Base-by-base conservation (phyloP, 1,140 invertebrate genomes). In the Dendroctonus ponderosae region DNA sequence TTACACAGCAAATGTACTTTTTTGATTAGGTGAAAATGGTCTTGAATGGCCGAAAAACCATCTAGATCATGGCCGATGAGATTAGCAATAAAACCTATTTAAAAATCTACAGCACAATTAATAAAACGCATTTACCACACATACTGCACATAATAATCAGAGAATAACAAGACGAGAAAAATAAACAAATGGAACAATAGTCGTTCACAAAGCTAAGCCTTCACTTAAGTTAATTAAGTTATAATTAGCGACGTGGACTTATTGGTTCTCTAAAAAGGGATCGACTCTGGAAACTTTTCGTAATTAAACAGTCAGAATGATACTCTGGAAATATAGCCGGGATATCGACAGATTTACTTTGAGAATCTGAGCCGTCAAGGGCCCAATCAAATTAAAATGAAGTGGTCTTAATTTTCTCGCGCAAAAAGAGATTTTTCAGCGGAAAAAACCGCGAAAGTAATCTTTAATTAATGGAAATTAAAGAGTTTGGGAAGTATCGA, bases 301-400 rank as follows among this genome's bases (percentile, higher is more conserved):
- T 63, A 63, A 63, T 63, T 63, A 63, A 63, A 63, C 61, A 63
- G 61, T 63, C 61, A 63, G 61, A 63, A 63, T 53, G 61, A 63
- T 63, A 63, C 61, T 63, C 54, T 63, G 41, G 61, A 63, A 63
- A 63, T 63, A 63, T 63, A 63, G 61, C 61, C 49, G 61, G 61
- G 61, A 53, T 63, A 63, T 63, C 50, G 61, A 63, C 61, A 63
- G 61, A 63, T 63, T 63, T 63, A 63, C 61, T 63, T 63, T 63
- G 61, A 63, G 61, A 54, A 63, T 63, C 44, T 26, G 49, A 49
- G 51, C 53, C 39, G 53, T 63, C 50, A 40, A 63, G 61, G 61
- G 61, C 51, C 50, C 61, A 63, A 53, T 63, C 61, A 63, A 63
- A 63, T 63, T 63, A 63, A 63, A 63, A 63, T 54, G 61, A 44